Base-by-base conservation (phyloP, 2,888 invertebrate genomes). In the Phrixothrix hirtus region DNA sequence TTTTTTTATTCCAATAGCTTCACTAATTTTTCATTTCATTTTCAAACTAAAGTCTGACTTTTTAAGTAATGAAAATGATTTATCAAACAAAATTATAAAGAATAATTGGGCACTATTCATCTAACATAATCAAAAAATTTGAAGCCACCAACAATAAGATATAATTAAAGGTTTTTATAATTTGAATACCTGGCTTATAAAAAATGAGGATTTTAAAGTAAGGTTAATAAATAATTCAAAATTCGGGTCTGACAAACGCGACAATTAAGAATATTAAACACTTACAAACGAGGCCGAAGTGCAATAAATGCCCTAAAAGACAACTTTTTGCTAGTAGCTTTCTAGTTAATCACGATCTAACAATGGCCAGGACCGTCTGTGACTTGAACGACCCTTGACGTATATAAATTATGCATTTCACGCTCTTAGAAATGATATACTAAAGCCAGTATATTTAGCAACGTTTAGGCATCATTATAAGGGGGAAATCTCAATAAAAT, bases 321-420 rank as follows among this genome's bases (percentile, higher is more conserved):
- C 60, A 58, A 55, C 56, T 66, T 68, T 67, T 62, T 57, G 58
- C 59, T 52, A 59, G 61, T 57, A 60, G 59, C 62, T 61, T 53
- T 64, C 62, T 63, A 70, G 69, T 71, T 72, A 72, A 72, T 73
- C 72, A 71, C 67, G 59, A 48, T 49, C 48, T 55, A 64, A 71
- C 70, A 70, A 70, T 68, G 60, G 64, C 44, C 58, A 52, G 55
- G 59, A 62, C 64, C 69, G 66, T 44, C 56, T 43, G 55, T 54
- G 50, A 58, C 44, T 48, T 26, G 41, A 29, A 34, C 65, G 59
- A 62, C 63, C 61, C 65, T 60, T 70, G 70, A 71, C 72, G 62
- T 63, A 57, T 65, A 73, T 74, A 73, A 74, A 74, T 74, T 73
- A 73, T 68, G 61, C 61, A 68, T 67, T 72, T 67, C 70, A 70